phyloP scores from a whole-genome alignment of 2,888 invertebrate species.

The Phragmatobia fuliginosa region DNA sequence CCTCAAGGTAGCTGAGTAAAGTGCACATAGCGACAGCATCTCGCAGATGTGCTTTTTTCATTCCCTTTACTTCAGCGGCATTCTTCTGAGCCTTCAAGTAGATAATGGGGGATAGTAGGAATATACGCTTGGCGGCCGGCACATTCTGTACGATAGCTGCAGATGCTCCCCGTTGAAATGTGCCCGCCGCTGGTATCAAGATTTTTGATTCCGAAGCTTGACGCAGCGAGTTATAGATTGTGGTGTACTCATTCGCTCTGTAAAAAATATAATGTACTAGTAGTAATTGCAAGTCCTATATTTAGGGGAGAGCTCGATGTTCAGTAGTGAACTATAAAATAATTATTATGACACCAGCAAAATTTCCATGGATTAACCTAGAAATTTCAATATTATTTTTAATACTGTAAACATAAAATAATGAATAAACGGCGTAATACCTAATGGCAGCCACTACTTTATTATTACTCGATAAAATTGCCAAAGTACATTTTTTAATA shows the following conservation, averaged over 20 bases:
- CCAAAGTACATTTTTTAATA: background rate
- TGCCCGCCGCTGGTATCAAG: conserved; percentile 89
- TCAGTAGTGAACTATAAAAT: too few species aligned
- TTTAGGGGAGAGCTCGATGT: too few species aligned
- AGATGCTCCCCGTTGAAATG: conserved; percentile 91
- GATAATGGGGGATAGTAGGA: conserved; percentile 93
- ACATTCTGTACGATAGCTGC: conserved; percentile 89
- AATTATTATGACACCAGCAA: background rate
- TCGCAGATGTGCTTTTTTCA: conserved; percentile 93
- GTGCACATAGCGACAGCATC: conserved; percentile 97
- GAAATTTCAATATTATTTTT: background rate
- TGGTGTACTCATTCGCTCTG: conserved; percentile 90
- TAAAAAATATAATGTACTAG: background rate
- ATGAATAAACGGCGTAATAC: background rate
- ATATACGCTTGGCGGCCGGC: conserved; percentile 86
- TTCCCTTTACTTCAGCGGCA: conserved; percentile 91
- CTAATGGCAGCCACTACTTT: too few species aligned
- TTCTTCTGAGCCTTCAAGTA: conserved; percentile 96
- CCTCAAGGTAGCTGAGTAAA: conserved; percentile 87
- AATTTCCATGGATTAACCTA: background rate
- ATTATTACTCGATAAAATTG: too few species aligned
- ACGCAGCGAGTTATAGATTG: conserved; percentile 90
- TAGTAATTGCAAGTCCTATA: too few species aligned
- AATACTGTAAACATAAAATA: background rate
- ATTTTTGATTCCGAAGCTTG: conserved; percentile 88